Conservation (phyloP, 2,113 vertebrate species). For the Menidia beryllina region DNA sequence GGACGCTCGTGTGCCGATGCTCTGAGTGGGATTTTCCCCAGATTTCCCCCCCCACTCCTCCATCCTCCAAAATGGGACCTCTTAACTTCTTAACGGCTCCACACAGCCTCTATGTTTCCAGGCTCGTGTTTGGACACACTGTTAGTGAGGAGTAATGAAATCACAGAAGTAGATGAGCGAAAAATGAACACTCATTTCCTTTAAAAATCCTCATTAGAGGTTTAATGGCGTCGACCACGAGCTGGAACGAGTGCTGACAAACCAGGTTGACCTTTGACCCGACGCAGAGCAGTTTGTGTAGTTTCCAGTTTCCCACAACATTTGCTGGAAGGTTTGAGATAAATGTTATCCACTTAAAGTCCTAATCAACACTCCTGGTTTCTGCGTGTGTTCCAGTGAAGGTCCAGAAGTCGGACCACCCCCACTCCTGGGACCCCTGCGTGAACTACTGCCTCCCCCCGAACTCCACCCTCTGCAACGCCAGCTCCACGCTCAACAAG, state of each 20-base stretch:
- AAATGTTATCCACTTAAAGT: background rate
- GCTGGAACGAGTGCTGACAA: too few relatives aligned
- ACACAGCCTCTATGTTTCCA: background rate
- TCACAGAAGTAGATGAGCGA: too few relatives aligned
- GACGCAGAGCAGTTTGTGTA: too few relatives aligned
- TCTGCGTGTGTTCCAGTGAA: slow-evolving; percentile 71
- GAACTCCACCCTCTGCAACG: slow-evolving; percentile 68
- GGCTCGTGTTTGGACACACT: background rate
- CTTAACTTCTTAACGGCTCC: slow-evolving; percentile 1
- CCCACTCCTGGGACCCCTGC: slow-evolving; percentile 77
- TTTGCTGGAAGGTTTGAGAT: too few relatives aligned
- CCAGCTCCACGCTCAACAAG: slow-evolving; percentile 72
- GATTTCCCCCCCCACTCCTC: background rate
- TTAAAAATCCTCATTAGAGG: background rate
- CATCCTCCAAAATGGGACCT: slow-evolving; percentile 7
- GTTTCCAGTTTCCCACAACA: too few relatives aligned
- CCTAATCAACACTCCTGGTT: background rate
- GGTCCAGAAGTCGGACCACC: slow-evolving; percentile 77
- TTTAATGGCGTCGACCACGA: too few relatives aligned
- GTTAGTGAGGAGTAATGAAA: background rate
- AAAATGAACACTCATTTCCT: background rate
- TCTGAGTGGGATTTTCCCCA: slow-evolving; percentile 22
- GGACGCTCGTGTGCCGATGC: slow-evolving; percentile 9
- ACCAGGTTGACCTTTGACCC: too few relatives aligned
- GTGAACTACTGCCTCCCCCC: slow-evolving; percentile 68